These are phyloP conservation scores for Lypha dubia DNA, from an alignment of 2,888 invertebrate genomes.

Conservation along the genomic window DNA sequence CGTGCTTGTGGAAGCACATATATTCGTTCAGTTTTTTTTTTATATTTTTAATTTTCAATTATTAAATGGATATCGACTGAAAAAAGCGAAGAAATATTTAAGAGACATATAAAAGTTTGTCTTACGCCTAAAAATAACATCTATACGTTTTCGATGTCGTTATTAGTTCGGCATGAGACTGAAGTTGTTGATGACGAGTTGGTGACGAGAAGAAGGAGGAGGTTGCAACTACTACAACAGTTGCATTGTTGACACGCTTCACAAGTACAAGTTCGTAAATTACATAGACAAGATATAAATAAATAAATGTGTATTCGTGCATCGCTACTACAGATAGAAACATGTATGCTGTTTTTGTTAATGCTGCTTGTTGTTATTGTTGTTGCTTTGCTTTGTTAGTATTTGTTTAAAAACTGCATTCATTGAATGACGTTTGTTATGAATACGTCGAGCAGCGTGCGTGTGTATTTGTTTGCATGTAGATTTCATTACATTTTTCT, in stretches of 20 bases:
- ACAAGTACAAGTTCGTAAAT: slow-evolving; percentile 25
- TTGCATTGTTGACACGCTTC: slow-evolving; percentile 25
- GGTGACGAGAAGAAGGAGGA: neutral
- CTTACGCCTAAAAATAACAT: slow-evolving; percentile 67
- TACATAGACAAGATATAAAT: slow-evolving; percentile 44
- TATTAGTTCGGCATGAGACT: slow-evolving; percentile 26
- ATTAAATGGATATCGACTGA: slow-evolving; percentile 25
- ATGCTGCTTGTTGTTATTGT: slow-evolving; percentile 40
- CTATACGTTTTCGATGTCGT: slow-evolving; percentile 28
- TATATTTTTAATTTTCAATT: neutral
- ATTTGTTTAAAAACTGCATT: slow-evolving; percentile 58
- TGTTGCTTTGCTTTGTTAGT: slow-evolving; percentile 34
- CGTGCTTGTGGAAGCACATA: slow-evolving; percentile 16
- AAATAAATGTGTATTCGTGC: slow-evolving; percentile 8
- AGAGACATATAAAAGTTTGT: slow-evolving; percentile 61
- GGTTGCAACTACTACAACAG: neutral
- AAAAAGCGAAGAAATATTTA: slow-evolving; percentile 39
- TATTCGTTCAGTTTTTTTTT: neutral
- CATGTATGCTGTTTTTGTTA: slow-evolving; percentile 52
- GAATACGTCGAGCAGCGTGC: slow-evolving; percentile 3
- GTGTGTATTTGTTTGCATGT: neutral
- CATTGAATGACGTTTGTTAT: slow-evolving; percentile 63
- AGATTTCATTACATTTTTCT: slow-evolving; percentile 37
- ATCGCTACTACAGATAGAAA: neutral
- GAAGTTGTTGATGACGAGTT: neutral